Base-by-base conservation (phyloP, 2,888 invertebrate genomes). In the Zaprionus lineosus region DNA sequence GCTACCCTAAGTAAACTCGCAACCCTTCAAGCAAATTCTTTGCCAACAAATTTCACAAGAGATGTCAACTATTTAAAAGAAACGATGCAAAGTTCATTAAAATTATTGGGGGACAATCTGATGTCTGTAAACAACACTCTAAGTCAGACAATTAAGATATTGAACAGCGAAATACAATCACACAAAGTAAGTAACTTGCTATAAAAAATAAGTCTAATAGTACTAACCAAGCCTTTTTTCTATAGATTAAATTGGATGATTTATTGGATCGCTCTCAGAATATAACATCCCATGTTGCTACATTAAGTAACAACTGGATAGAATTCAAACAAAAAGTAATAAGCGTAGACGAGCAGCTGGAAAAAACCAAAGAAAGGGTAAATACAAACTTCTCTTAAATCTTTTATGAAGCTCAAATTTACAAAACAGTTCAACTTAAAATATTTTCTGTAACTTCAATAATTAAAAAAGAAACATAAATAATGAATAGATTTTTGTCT, bases 211-310 rank as follows among this genome's bases (percentile, higher is more conserved):
- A n/a, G n/a, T n/a, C n/a, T n/a, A n/a, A n/a, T n/a, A n/a, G n/a
- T n/a, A n/a, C n/a, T n/a, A n/a, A n/a, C n/a, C n/a, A n/a, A n/a
- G n/a, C n/a, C 6, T 51, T 4, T 15, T 9, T 15, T 29, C 65
- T 68, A 2, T 37, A 89, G 89, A 77, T 76, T 18, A 86, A 85
- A 63, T 60, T 89, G 43, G 87, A 88, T 57, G 87, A 86, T 21
- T 69, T 89, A 41, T 69, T 86, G 48, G 89, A 89, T 71, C 84
- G 83, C 24, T 81, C 82, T 46, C 86, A 87, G 46, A 89, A 90
- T 52, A 85, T 88, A 53, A 87, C 88, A 29, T 87, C 89, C 8
- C 89, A 88, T 64, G 87, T 90, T 0, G 79, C 84, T 48, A 89
- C 89, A 1, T 78, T 90, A 44, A 86, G 88, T 71, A 84, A 88